A percentile compares a stretch with the other conserved stretches of the same genome.
Conservation (phyloP, 2,113 vertebrate genomes). For the Charadrius vociferus region DNA sequence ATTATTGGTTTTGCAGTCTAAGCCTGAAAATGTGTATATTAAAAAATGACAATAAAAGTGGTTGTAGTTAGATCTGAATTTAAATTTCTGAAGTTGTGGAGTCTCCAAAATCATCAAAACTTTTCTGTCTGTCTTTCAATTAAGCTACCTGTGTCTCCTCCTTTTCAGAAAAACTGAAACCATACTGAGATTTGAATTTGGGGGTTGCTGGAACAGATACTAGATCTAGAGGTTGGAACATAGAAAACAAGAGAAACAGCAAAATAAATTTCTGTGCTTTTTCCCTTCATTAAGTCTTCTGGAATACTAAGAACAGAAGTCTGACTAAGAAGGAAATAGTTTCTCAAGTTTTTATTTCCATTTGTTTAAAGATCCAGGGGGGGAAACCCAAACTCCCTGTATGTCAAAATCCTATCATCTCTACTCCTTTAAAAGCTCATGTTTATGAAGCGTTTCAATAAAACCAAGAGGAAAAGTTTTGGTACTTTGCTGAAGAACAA, state of each 20-base stretch:
- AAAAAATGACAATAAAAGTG: background rate
- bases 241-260: background rate
- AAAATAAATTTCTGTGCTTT: background rate
- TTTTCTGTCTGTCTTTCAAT: background rate
- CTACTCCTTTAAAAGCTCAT: background rate
- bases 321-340: background rate
- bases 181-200: background rate
- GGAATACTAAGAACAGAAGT: background rate
- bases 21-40: background rate
- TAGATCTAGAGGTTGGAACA: background rate
- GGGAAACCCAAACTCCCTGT: fast-evolving
- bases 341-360: background rate
- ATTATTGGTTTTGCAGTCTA: background rate
- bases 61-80: background rate
- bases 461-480: background rate
- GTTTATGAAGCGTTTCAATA: background rate
- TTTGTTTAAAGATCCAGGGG: background rate
- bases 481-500: background rate
- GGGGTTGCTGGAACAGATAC: background rate
- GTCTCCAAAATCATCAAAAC: background rate
- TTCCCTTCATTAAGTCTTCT: background rate
- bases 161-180: background rate
- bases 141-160: background rate
- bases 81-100: background rate
- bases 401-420: background rate